Conservation (phyloP, 2,113 vertebrate species). For the Calypte anna region DNA sequence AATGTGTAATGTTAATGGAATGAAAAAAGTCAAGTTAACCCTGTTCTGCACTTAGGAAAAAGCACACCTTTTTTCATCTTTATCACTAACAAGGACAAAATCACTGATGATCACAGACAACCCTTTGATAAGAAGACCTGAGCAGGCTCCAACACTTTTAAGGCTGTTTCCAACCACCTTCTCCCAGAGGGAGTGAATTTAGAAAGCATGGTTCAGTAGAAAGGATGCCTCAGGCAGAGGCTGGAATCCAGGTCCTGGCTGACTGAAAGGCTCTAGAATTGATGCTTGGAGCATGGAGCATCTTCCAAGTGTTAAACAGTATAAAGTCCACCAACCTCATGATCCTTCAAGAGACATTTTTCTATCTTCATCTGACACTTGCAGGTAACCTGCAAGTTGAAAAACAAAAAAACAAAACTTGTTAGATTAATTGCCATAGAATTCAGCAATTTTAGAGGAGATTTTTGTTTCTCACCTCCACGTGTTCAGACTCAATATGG, state of each 20-base stretch:
- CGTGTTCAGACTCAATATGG: slow-evolving; percentile 88
- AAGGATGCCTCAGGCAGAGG: neutral
- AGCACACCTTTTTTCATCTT: neutral
- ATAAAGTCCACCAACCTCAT: slow-evolving; percentile 82
- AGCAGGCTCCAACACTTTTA: neutral
- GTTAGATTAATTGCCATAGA: neutral
- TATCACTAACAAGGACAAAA: neutral
- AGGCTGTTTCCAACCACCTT: neutral
- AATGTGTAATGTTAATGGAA: neutral
- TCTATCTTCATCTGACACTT: slow-evolving; percentile 92
- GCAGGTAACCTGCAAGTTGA: slow-evolving; percentile 83
- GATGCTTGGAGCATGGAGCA: neutral
- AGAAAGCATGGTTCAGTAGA: neutral
- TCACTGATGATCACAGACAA: neutral
- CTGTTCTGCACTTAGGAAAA: neutral
- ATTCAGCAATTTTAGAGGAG: neutral
- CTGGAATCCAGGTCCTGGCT: neutral
- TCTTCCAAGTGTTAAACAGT: accelerated
- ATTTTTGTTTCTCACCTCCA: slow-evolving; percentile 74
- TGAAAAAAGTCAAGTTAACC: neutral
- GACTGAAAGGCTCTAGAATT: neutral
- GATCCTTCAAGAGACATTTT: slow-evolving; percentile 82
- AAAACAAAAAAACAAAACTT: neutral
- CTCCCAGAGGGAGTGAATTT: neutral
- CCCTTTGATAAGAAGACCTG: neutral